phyloP scores from a whole-genome alignment of 2,888 invertebrate genomes.

The Hipparchia sbordonii region DNA sequence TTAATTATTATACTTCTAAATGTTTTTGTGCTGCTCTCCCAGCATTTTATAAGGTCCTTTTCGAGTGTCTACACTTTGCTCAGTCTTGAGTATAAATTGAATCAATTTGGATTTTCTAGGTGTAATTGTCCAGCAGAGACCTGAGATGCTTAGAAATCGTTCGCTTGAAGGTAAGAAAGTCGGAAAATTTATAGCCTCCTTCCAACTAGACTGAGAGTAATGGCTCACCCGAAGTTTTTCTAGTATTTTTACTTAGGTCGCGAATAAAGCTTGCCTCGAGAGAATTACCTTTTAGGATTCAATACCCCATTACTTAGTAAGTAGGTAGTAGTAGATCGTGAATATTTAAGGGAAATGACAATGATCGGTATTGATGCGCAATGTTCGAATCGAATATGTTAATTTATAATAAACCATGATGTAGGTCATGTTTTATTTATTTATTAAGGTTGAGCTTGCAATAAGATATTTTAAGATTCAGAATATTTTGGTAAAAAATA shows the following conservation, averaged over 20 bases:
- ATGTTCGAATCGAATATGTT: not conserved
- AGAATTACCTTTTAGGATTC: constrained; percentile 20
- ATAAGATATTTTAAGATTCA: no score
- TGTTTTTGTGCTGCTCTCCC: no score
- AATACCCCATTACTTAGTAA: no score
- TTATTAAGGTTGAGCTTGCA: no score
- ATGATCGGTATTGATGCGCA: constrained; percentile 13
- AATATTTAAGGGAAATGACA: constrained; percentile 24
- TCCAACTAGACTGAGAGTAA: constrained; percentile 57
- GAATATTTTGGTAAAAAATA: no score
- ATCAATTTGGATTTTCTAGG: not conserved
- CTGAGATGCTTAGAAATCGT: constrained; percentile 24
- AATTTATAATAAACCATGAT: no score
- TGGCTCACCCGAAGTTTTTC: constrained; percentile 44
- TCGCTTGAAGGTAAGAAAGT: constrained; percentile 39
- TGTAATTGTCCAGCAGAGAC: constrained; percentile 7
- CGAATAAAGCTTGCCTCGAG: constrained; percentile 28
- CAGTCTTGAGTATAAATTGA: not conserved
- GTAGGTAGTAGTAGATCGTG: not conserved
- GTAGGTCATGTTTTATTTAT: no score
- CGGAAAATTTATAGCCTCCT: constrained; percentile 62
- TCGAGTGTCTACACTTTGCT: not conserved
- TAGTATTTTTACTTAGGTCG: constrained; percentile 35
- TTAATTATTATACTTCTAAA: no score
- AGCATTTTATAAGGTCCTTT: not conserved